phyloP scores from a whole-genome alignment of 2,797 vertebrate species.

The Lutjanus argentimaculatus region DNA sequence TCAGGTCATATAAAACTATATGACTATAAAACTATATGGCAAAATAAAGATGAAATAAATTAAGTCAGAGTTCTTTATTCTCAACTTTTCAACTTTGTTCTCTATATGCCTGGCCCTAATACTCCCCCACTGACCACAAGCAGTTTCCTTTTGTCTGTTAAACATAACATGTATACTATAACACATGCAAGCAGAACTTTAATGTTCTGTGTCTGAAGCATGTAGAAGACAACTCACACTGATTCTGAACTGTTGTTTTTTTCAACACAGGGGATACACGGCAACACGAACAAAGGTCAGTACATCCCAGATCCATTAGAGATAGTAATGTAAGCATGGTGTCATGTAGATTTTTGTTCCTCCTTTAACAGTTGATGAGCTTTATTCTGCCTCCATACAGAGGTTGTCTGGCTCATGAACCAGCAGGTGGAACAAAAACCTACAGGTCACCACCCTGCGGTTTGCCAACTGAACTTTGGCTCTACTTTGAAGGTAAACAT shows the following conservation, averaged over 20 bases:
- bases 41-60: too few species aligned
- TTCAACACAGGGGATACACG: conserved; percentile 56
- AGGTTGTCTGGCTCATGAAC: background rate
- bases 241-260: background rate
- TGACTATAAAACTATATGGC: too few species aligned
- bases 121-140: too few species aligned
- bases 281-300: conserved; percentile 77
- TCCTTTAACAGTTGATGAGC: background rate
- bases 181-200: background rate
- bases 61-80: too few species aligned
- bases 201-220: background rate
- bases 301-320: background rate
- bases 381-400: background rate
- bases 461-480: background rate
- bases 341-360: background rate
- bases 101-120: too few species aligned
- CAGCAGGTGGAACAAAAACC: background rate
- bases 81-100: too few species aligned
- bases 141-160: background rate
- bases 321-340: background rate
- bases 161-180: background rate
- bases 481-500: background rate
- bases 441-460: background rate
- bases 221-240: background rate
- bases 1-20: too few species aligned